phyloP scores from a whole-genome alignment of 2,888 invertebrate genomes.

The Macrostomum cliftonense region DNA sequence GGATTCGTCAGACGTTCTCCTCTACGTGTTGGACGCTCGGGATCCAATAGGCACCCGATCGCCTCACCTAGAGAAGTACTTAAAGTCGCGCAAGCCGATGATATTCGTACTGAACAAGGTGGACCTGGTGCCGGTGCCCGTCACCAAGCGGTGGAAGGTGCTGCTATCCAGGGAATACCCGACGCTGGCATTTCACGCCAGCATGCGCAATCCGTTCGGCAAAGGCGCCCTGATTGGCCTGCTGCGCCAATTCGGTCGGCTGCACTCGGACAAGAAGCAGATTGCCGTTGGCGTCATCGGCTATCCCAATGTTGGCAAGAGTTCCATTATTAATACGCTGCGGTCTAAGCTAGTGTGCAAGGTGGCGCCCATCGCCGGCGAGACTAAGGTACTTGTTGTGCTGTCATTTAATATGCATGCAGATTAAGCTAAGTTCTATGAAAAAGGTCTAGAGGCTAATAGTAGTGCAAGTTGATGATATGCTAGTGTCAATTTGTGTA shows the following conservation, averaged over 20 bases:
- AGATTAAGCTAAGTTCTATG: too few species aligned
- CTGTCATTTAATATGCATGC: too few species aligned
- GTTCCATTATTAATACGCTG: constrained; percentile 87
- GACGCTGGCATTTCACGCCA: constrained; percentile 92
- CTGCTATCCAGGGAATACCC: constrained; percentile 82
- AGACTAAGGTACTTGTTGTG: constrained; percentile 43
- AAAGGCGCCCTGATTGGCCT: constrained; percentile 91
- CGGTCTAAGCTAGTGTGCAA: constrained; percentile 72
- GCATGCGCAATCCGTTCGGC: constrained; percentile 90
- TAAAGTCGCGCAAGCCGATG: constrained; percentile 75
- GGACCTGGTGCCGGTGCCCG: constrained; percentile 80
- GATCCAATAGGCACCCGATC: constrained; percentile 92
- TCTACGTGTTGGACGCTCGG: constrained; percentile 85
- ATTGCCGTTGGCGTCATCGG: constrained; percentile 97
- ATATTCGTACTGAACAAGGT: constrained; percentile 86
- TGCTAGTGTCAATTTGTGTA: too few species aligned
- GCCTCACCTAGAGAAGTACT: constrained; percentile 69
- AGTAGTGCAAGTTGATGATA: too few species aligned
- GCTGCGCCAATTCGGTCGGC: constrained; percentile 65
- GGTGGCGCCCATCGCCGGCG: constrained; percentile 86
- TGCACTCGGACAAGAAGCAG: constrained; percentile 88
- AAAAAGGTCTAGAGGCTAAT: too few species aligned
- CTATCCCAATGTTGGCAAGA: constrained; percentile 96
- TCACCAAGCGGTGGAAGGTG: constrained; percentile 89
- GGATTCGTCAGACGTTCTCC: constrained; percentile 86